Base-by-base conservation (phyloP, 1,140 invertebrate species). In the Lepidotrigona ventralis region DNA sequence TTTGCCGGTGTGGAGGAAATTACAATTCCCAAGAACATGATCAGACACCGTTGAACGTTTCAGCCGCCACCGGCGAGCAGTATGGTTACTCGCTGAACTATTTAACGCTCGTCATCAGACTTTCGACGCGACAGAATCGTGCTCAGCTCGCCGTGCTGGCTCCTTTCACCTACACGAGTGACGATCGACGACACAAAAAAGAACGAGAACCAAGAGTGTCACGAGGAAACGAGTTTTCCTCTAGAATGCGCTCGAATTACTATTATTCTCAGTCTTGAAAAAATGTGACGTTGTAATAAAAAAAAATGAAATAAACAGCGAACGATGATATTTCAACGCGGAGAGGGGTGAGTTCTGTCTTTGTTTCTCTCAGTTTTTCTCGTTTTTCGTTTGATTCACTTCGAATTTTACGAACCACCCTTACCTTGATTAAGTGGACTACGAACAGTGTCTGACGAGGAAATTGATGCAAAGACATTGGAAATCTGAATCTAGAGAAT, bases 81-180 rank as follows among this genome's bases (percentile, higher is more conserved):
- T 60, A 60, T 75, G n/a, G 73, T 60, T 75, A 26, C 56, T 75
- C 73, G 73, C 19, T 60, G 29, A 60, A 75, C 73, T 75, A 75
- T 75, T 75, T 75, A 75, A 75, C 17, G 73, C 73, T 58, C 73
- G 73, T 75, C 73, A 75, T 75, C 73, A 75, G 73, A 75, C 73
- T 75, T 60, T 75, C 73, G 54, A 75, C 73, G 73, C 73, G 56
- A 56, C 73, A 58, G 46, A 75, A 60, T 75, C 56, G 21, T 29
- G 54, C 11, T 60, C 54, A 12, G 54, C 53, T 60, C 58, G n/a
- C 23, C 39, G 39, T 39, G 39, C 39, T 12, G 17, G 26, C 54
- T 58, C 56, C 73, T 75, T 60, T 75, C 73, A 39, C 73, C 56
- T 15, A 75, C 56, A n/a, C 72, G 17, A 70, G 6, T 12, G 58